Base-by-base conservation (phyloP, 2,888 invertebrate species). In the Lasioglossum pauxillum region DNA sequence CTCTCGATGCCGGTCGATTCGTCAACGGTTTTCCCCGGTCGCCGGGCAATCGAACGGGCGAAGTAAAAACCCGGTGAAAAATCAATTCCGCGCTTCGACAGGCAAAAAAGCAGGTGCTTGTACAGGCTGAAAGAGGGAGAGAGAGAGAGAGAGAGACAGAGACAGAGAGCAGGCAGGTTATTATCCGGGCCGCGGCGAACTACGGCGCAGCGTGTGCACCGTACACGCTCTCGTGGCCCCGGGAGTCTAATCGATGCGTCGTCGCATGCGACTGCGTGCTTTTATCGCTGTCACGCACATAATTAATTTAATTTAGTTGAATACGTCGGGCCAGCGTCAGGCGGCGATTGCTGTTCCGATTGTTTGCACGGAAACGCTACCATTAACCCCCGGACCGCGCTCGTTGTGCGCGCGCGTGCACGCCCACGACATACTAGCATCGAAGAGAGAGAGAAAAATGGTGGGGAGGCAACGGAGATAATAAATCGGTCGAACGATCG, bases 301-400 rank as follows among this genome's bases (percentile, higher is more conserved):
- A 95, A 95, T 95, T 95, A 95, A 95, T 95, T 95, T 95, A 95
- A 95, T 95, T 95, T 94, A 93, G 94, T 94, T 94, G 94, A 94
- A 94, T 95, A 94, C 93, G 91, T 90, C 92, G 91, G 85, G 85
- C 89, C 90, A 89, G 91, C 90, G 91, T 91, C 90, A 91, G 91
- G 86, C 90, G 90, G 90, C 93, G 94, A 94, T 94, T 92, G 92
- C 91, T 88, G 89, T 90, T 91, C 92, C 93, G 94, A 94, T 94
- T 94, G 92, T 94, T 94, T 92, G 94, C 94, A 94, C 94, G 94
- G 93, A 94, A 94, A 93, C 94, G 91, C 88, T 89, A 89, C 83
- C 91, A 90, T 93, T 92, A 85, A 92, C 74, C 74, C 64, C 67
- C 74, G 74, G 88, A 87, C 81, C 81, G 80, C 69, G 80, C 69